These are phyloP conservation scores for Plumapathes pennacea DNA, from an alignment of 92 coral and sea anemone genomes.

Conservation along the genomic window DNA sequence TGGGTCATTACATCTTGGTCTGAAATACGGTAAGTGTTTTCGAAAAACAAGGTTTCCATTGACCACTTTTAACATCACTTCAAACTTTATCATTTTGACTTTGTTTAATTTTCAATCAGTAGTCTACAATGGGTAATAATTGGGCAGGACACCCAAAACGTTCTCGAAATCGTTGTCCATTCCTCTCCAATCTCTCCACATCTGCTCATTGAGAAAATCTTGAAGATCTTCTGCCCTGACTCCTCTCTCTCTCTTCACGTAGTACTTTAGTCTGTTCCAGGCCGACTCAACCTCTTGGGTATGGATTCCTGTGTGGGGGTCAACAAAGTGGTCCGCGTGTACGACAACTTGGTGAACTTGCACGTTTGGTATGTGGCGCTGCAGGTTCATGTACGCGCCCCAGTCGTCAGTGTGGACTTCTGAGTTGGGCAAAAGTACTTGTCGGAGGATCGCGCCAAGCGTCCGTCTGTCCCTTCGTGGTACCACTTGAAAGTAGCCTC, in stretches of 20 bases:
- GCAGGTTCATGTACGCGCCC: slow-evolving; percentile 18
- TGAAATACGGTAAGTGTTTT: too few relatives aligned
- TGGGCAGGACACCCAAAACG: too few relatives aligned
- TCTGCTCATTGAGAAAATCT: slow-evolving; percentile 1
- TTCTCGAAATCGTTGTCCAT: neutral
- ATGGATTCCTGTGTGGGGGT: slow-evolving; percentile 11
- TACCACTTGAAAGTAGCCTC: slow-evolving; percentile 26
- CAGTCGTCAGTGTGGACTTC: slow-evolving; percentile 32
- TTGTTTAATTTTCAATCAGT: too few relatives aligned
- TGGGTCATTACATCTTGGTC: too few relatives aligned
- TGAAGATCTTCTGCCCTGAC: neutral
- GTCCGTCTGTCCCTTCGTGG: slow-evolving; percentile 7
- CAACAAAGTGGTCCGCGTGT: slow-evolving; percentile 9
- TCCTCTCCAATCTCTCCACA: neutral
- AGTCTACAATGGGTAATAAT: too few relatives aligned
- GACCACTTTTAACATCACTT: too few relatives aligned
- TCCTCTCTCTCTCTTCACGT: neutral
- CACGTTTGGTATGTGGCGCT: neutral
- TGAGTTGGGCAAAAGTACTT: slow-evolving; percentile 6
- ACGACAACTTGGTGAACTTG: neutral
- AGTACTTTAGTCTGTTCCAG: slow-evolving; percentile 3
- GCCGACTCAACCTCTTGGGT: slow-evolving; percentile 15
- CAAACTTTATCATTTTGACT: too few relatives aligned
- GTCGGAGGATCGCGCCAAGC: slow-evolving; percentile 1
- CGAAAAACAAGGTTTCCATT: too few relatives aligned